Base-by-base conservation (phyloP, 2,113 vertebrate genomes). In the Hyperopisus bebe region DNA sequence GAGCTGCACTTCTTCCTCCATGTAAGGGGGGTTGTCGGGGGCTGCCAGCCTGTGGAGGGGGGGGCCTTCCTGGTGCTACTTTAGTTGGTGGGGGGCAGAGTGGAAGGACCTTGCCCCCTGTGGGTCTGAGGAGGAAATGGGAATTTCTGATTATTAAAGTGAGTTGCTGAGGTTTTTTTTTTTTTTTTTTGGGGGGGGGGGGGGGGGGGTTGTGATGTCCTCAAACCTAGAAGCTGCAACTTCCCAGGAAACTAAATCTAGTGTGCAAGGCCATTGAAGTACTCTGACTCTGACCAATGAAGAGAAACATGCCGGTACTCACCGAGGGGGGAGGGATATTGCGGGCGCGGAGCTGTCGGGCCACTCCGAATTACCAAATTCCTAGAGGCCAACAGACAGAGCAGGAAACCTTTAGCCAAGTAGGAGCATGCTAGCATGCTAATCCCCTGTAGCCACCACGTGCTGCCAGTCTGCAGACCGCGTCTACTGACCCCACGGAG, bases 21-120 rank as follows among this genome's bases (percentile, higher is more conserved):
- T 53, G 92, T 96, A 21, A 94, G 51, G 90, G 92, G 92, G 93
- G 92, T 91, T 87, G 90, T 92, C 87, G 95, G 89, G 88, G 0
- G 39, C 91, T 58, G 47, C 92, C 90, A 44, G 92, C 58, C 91
- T 92, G 95, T 1, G 98, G 97, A 10, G 97, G 96, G 83, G 97
- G 97, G 82, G 98, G 98, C 91, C 97, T 95, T 92, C 95, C 96
- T 3, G 98, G 97, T 89, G 93, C 94, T 8, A 91, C 92, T 95
- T 97, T 99, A 82, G 94, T 93, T 85, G 95, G 92, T 89, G 96
- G 96, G 47, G 96, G 97, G 11, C 96, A 97, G 89, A 94, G 92
- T 48, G 97, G 96, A 53, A 94, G 89, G 53, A 93, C 89, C 96
- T 96, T 98, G 90, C 93, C 95, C 90, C 95, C 93, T 89, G 62